Base-by-base conservation (phyloP, 1,140 invertebrate genomes). In the Eubasilissa regina region DNA sequence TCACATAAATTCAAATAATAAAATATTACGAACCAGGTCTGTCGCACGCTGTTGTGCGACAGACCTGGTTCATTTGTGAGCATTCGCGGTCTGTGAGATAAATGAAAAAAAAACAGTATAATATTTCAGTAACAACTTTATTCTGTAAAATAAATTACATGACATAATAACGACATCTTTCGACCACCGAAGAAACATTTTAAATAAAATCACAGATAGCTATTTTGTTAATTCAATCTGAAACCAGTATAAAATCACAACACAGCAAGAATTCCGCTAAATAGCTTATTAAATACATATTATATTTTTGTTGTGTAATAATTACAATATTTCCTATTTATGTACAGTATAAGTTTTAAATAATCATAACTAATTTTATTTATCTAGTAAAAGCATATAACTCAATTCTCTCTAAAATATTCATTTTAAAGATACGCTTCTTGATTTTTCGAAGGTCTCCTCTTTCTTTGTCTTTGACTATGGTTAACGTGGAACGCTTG, bases 401-500 rank as follows among this genome's bases (percentile, higher is more conserved):
- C 25, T 35, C 25, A 35, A 35, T 35, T 35, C 25, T 35, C 1
- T 35, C 25, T n/a, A n/a, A n/a, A 35, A 6, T 35, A 35, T 35
- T 35, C 1, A 35, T 51, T 15, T 51, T n/a, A 45, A 21, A n/a
- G 43, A 4, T 47, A 15, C 4, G 15, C 66, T 56, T 56, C 70
- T 75, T 64, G 56, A 75, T 89, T 86, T 58, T 88, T 86, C 7
- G 87, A 80, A 3, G 87, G 87, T 43, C 87, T 81, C 68, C 87
- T 86, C 25, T 87, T 84, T 0, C 87, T 87, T 9, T 85, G 86
- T 79, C 88, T 88, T 45, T 87, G 84, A 9, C 85, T 85, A 81
- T 88, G 88, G 76, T 74, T 56, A 9, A 88, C 88, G 56, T 87
- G 86, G 77, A 79, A 89, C 35, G 83, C 73, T 79, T 81, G 53